phyloP scores from a whole-genome alignment of 2,888 invertebrate species.

The Ochlodes sylvanus region DNA sequence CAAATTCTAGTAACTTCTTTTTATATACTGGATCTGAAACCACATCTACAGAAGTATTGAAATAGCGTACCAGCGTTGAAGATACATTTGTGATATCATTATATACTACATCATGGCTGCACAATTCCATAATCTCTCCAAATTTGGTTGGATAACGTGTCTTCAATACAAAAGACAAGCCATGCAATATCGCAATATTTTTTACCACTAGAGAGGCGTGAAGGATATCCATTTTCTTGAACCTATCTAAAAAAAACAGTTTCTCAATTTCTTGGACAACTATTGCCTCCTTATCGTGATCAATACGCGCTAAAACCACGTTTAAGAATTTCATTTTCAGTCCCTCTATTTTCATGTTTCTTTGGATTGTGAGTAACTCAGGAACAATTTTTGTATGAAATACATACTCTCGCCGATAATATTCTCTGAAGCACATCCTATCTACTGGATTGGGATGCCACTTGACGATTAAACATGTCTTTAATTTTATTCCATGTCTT shows the following conservation, averaged over 20 bases:
- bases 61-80: conserved; percentile 58
- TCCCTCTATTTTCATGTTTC: conserved; percentile 61
- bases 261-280: conserved; percentile 48
- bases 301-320: conserved; percentile 57
- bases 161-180: conserved; percentile 61
- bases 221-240: conserved; percentile 54
- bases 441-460: conserved; percentile 60
- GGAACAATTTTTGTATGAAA: conserved; percentile 58
- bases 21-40: conserved; percentile 54
- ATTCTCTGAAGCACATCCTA: conserved; percentile 58
- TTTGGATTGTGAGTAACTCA: conserved; percentile 59
- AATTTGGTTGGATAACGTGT: conserved; percentile 55
- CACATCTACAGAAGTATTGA: conserved; percentile 60
- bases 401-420: conserved; percentile 60
- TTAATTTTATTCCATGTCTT: conserved; percentile 58
- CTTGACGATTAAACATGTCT: conserved; percentile 56
- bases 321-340: conserved; percentile 68
- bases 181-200: conserved; percentile 70
- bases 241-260: conserved; percentile 55
- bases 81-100: conserved; percentile 56
- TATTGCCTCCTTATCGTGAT: conserved; percentile 61
- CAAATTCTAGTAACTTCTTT: conserved; percentile 54
- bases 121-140: conserved; percentile 54
- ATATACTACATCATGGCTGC: conserved; percentile 62
- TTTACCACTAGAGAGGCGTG: conserved; percentile 62